Base-by-base conservation (phyloP, 2,113 vertebrate species). In the Bostrychus sinensis region DNA sequence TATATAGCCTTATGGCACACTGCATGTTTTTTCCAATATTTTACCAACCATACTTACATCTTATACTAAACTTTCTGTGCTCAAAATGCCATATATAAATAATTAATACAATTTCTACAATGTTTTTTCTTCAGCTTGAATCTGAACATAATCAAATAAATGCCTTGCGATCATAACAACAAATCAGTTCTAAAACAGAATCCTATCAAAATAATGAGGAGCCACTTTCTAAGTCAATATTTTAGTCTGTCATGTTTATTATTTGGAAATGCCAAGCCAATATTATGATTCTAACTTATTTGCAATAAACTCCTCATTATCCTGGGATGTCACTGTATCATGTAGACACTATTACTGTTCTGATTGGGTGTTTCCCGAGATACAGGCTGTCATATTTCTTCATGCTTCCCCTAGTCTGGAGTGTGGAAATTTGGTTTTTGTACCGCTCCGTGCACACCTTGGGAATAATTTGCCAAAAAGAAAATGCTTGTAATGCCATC, bases 381-480 rank as follows among this genome's bases (percentile, higher is more conserved):
- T 30, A 51, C 48, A 26, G 25, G 25, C 25, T 51, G 48, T 51
- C 48, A 51, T 30, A 28, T 30, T 51, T 10, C 25, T n/a, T 30
- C 14, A 26, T 4, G 7, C 25, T 10, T 30, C 16, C 48, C 14
- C 14, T 9, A 7, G 14, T 28, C 37, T 6, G 48, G 14, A 51
- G 48, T 17, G 25, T 10, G 23, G 14, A 51, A 51, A 51, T 51
- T 28, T 13, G 14, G 23, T 28, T 51, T 51, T 23, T n/a, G 30
- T 32, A 32, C 5, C 5, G 30, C 25, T 26, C 2, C 32, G 19
- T 71, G 71, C 66, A 25, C 54, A 51, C 16, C 38, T 43, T 66
- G 11, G 62, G 67, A 54, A 78, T 66, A 22, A 72, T 77, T 72
- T 66, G 13, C 17, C 7, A 19, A 36, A 50, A 75, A 62, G 50